Evolutionary conservation across 2,888 invertebrate species (phyloP).

Genomic region (Lottia scabra): DNA sequence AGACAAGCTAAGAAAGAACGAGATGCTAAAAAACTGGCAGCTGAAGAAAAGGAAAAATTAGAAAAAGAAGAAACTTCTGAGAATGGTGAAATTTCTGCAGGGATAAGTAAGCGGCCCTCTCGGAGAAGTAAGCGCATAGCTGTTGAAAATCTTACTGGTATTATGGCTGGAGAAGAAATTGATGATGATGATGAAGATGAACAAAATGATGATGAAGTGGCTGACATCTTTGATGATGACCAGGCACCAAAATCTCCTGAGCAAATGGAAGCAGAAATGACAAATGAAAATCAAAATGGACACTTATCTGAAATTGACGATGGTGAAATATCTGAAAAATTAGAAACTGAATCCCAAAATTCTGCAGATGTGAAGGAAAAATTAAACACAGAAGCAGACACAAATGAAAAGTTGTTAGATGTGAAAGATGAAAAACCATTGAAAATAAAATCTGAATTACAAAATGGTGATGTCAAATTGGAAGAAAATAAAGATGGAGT

Average conservation of each 20-base stretch:
- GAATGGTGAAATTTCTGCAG: no score
- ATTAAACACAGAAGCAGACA: slow-evolving; percentile 9
- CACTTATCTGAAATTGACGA: slow-evolving; percentile 16
- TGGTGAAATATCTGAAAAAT: not conserved
- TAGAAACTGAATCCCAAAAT: slow-evolving; percentile 7
- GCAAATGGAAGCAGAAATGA: slow-evolving; percentile 17
- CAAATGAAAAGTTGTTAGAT: slow-evolving; percentile 13
- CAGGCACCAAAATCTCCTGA: not conserved
- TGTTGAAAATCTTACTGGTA: not conserved
- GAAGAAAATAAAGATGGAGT: not conserved
- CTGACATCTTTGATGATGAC: not conserved
- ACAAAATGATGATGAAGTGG: slow-evolving; percentile 1
- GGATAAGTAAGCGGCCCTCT: no score
- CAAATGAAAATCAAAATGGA: slow-evolving; percentile 32
- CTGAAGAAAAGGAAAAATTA: slow-evolving; percentile 2
- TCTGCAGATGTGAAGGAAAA: slow-evolving; percentile 12
- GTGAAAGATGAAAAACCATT: not conserved
- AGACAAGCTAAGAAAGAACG: not conserved
- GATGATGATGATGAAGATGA: slow-evolving; percentile 2
- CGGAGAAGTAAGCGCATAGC: no score
- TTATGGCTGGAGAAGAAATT: not conserved
- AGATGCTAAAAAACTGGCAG: not conserved
- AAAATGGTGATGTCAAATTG: not conserved
- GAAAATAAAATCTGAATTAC: not conserved
- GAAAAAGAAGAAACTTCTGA: no score